Conservation (phyloP, 2,797 vertebrate species). For the Smutsia gigantea region DNA sequence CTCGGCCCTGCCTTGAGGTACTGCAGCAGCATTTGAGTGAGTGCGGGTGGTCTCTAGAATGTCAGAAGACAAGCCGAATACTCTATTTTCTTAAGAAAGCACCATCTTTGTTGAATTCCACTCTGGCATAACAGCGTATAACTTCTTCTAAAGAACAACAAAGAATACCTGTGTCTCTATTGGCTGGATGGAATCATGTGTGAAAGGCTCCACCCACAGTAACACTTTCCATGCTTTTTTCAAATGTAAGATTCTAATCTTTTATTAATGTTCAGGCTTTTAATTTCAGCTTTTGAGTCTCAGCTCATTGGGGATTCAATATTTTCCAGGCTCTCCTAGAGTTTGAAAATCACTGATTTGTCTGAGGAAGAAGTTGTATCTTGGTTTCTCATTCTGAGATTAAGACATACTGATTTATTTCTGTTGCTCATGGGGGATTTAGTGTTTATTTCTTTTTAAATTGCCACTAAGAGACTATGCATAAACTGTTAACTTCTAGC, state of each 20-base stretch:
- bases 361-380: conserved; percentile 5
- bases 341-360: conserved; percentile 39
- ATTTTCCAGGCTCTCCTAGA: background rate
- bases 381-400: conserved; percentile 51
- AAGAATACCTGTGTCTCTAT: background rate
- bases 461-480: conserved; percentile 7
- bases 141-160: background rate
- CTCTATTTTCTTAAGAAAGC: background rate
- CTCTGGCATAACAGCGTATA: background rate
- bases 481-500: conserved; percentile 37
- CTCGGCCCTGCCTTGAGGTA: background rate
- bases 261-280: background rate
- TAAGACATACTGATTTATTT: conserved; percentile 46
- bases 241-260: background rate
- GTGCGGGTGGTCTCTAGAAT: background rate
- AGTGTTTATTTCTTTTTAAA: conserved; percentile 51
- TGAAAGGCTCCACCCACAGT: background rate
- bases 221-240: background rate
- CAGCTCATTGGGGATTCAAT: background rate
- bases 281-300: background rate
- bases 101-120: background rate
- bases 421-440: background rate
- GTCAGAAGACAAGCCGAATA: background rate
- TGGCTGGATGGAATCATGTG: background rate
- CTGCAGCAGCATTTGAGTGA: background rate